Percentiles rank a stretch among this genome's conserved stretches.
These are phyloP conservation scores for Pachycephus smyrnensis DNA, from an alignment of 2,888 invertebrate genomes.

Conservation along the genomic window DNA sequence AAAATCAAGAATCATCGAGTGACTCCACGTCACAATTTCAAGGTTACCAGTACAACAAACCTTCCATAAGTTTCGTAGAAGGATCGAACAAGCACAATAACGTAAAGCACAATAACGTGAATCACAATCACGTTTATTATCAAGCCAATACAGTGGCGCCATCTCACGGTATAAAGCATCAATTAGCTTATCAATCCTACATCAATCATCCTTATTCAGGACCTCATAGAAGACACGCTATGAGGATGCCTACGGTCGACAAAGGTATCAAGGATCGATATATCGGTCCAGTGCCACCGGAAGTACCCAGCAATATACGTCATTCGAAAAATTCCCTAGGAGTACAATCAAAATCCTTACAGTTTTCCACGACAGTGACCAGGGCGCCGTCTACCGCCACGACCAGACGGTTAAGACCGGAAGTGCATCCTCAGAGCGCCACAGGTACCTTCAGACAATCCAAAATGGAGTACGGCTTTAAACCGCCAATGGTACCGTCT, in stretches of 20 bases:
- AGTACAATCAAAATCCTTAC: neutral
- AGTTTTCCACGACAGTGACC: constrained; percentile 24
- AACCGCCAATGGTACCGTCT: constrained; percentile 84
- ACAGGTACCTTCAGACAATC: constrained; percentile 74
- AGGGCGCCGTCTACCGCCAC: constrained; percentile 30
- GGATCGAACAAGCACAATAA: constrained; percentile 11
- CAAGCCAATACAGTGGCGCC: neutral
- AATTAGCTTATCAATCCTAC: neutral
- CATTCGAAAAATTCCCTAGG: constrained; percentile 14
- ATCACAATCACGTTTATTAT: too few species aligned
- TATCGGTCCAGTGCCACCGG: constrained; percentile 70
- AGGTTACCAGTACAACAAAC: constrained; percentile 41
- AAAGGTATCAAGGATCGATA: constrained; percentile 53
- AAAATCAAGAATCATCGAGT: constrained; percentile 39
- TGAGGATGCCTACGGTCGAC: constrained; percentile 27
- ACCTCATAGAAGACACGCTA: constrained; percentile 36
- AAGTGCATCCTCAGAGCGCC: constrained; percentile 66
- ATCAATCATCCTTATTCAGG: constrained; percentile 20
- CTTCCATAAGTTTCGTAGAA: constrained; percentile 32
- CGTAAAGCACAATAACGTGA: constrained; percentile 3
- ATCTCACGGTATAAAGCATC: too few species aligned
- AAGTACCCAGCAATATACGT: constrained; percentile 32
- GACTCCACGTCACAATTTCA: constrained; percentile 36
- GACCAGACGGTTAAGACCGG: constrained; percentile 64
- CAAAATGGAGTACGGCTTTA: constrained; percentile 85